phyloP scores from a whole-genome alignment of 2,113 vertebrate species.

The Aptenodytes patagonicus region DNA sequence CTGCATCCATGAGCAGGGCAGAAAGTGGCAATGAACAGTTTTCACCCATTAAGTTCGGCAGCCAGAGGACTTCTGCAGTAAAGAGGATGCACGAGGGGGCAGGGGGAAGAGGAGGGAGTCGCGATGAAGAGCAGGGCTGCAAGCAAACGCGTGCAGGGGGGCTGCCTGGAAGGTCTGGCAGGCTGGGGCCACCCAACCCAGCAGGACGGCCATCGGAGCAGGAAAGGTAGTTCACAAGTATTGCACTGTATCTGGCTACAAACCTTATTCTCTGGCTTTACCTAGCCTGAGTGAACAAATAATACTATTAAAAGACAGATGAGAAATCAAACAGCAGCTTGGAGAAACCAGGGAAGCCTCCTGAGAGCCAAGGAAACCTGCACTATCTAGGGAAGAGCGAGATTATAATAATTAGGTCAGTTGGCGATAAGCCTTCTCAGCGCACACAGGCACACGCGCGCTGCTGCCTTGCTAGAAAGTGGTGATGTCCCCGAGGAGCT shows the following conservation, averaged over 20 bases:
- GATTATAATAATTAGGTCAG: slow-evolving; percentile 58
- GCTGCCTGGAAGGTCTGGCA: neutral
- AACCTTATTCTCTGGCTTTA: neutral
- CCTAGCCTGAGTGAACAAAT: accelerated
- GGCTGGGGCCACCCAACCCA: neutral
- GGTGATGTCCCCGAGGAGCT: neutral
- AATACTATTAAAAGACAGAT: neutral
- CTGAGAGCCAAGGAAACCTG: neutral
- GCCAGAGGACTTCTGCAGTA: neutral
- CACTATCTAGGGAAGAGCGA: neutral
- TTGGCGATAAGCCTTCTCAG: neutral
- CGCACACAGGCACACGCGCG: neutral
- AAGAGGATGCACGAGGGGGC: neutral
- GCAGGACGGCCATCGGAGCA: neutral
- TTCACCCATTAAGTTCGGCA: neutral
- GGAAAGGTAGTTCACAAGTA: neutral
- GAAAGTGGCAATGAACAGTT: neutral
- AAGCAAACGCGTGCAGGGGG: neutral
- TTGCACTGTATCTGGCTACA: neutral
- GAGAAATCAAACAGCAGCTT: slow-evolving; percentile 5
- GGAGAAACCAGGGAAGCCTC: slow-evolving; percentile 5
- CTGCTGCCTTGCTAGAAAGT: neutral
- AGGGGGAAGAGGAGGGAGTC: neutral
- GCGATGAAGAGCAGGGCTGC: neutral
- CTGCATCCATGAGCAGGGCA: neutral